phyloP scores from a whole-genome alignment of 1,140 invertebrate species.

The Grapholita molesta region DNA sequence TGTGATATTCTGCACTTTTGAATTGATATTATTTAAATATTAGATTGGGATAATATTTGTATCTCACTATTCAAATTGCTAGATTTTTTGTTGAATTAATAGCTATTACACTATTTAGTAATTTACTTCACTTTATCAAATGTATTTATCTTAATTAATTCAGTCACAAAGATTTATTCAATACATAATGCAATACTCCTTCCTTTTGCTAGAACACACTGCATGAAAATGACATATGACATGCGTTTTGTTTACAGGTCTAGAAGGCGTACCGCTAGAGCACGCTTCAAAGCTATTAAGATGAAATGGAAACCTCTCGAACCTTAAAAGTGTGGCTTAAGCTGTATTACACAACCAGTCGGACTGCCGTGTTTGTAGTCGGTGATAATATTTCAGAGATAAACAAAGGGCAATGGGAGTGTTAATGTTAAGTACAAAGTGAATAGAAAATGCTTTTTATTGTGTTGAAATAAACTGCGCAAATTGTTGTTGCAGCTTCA shows the following conservation, averaged over 20 bases:
- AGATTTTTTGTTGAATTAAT: too few species aligned
- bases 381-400: constrained; percentile 9
- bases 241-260: constrained; percentile 23
- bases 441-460: neutral
- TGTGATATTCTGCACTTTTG: too few species aligned
- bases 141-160: too few species aligned
- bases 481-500: neutral
- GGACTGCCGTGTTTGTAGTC: neutral
- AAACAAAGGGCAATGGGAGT: neutral
- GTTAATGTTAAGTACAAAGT: neutral
- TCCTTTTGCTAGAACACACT: too few species aligned
- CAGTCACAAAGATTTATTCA: too few species aligned
- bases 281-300: constrained; percentile 13
- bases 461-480: neutral
- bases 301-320: constrained; percentile 1
- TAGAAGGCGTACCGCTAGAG: constrained; percentile 21
- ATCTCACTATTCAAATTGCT: too few species aligned
- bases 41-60: too few species aligned
- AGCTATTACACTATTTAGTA: too few species aligned
- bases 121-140: too few species aligned
- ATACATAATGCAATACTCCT: too few species aligned
- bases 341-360: neutral
- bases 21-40: too few species aligned
- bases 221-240: constrained; percentile 19
- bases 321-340: neutral